These are phyloP conservation scores for Meghimatium bilineatum DNA, from an alignment of 2,888 invertebrate genomes.

Conservation along the genomic window DNA sequence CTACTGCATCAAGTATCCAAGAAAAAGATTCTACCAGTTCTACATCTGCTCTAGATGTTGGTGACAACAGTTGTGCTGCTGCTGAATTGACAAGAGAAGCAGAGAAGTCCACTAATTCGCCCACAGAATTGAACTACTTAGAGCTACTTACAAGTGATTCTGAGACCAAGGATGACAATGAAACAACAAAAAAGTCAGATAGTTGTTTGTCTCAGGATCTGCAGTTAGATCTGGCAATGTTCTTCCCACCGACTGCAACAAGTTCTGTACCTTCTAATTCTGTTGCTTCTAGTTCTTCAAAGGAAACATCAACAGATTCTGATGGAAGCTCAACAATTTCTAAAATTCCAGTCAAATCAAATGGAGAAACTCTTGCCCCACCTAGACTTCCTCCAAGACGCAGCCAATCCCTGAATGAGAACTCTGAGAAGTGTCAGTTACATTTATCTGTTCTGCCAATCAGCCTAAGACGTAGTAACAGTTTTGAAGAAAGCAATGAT, in stretches of 20 bases:
- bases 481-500: constrained; percentile 2
- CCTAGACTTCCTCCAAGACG: constrained; percentile 41
- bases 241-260: neutral
- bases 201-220: neutral
- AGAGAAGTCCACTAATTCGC: constrained; percentile 1
- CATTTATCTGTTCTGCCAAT: neutral
- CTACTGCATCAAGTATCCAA: neutral
- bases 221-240: neutral
- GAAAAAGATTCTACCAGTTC: neutral
- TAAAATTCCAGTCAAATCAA: neutral
- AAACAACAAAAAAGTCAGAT: neutral
- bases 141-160: neutral
- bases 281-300: neutral
- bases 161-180: too few relatives aligned
- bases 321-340: neutral
- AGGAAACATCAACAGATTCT: neutral
- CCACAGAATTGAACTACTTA: constrained; percentile 4
- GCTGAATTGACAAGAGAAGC: constrained; percentile 19
- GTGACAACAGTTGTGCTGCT: neutral
- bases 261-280: neutral
- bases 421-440: constrained; percentile 13
- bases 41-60: neutral
- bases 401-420: constrained; percentile 40
- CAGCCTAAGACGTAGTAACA: constrained; percentile 29
- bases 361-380: neutral